Conservation (phyloP, 2,888 invertebrate species). For the Drosophila demipolita region DNA sequence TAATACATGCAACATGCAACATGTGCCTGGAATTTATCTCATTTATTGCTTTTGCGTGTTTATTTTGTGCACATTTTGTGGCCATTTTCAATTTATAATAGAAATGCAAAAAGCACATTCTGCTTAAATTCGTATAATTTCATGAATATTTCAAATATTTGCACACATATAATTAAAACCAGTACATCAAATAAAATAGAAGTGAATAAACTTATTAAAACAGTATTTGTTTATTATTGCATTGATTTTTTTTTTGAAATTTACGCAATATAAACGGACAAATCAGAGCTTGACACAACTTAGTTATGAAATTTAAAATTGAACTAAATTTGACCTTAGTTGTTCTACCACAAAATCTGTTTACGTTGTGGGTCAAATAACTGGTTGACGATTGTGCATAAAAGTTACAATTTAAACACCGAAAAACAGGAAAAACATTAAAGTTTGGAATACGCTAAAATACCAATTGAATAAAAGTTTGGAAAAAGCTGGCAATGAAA, state of each 20-base stretch:
- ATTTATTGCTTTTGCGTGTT: conserved; percentile 13
- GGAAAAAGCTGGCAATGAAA: neutral
- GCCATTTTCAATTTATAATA: neutral
- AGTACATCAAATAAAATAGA: neutral
- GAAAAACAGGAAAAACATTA: neutral
- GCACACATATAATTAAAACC: conserved; percentile 5
- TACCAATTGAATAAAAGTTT: neutral
- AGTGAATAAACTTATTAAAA: neutral
- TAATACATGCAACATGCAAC: conserved; percentile 8
- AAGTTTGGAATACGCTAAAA: neutral
- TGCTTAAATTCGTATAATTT: conserved; percentile 18
- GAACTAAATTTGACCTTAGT: no score
- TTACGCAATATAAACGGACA: neutral
- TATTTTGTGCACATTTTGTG: neutral
- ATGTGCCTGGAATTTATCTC: neutral
- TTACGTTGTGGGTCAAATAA: neutral
- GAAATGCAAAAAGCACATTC: conserved; percentile 17
- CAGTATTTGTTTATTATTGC: no score
- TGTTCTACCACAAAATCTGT: neutral
- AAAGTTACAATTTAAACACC: neutral
- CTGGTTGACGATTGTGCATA: neutral
- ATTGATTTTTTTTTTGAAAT: neutral
- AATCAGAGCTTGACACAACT: neutral
- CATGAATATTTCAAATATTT: conserved; percentile 26
- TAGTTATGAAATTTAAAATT: neutral